phyloP scores from a whole-genome alignment of 2,888 invertebrate genomes.

The Ichneumon xanthorius region DNA sequence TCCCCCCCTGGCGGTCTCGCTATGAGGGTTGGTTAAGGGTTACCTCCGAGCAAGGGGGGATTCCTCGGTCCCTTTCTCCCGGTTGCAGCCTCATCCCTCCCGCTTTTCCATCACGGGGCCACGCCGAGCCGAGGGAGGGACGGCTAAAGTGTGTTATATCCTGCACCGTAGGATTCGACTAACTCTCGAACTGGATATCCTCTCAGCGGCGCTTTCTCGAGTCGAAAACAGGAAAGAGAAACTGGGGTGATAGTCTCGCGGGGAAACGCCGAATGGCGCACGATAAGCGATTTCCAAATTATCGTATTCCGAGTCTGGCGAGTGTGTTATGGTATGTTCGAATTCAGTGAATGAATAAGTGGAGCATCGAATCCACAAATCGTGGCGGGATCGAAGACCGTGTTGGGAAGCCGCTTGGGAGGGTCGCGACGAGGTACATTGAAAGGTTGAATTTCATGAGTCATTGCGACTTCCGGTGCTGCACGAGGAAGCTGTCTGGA shows the following conservation, averaged over 20 bases:
- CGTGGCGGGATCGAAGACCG: not conserved
- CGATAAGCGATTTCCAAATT: slow-evolving; percentile 41
- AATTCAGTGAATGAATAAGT: slow-evolving; percentile 14
- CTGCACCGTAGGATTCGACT: slow-evolving; percentile 27
- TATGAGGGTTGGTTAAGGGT: slow-evolving; percentile 67
- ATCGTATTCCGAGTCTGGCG: slow-evolving; percentile 18
- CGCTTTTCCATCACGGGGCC: slow-evolving; percentile 28
- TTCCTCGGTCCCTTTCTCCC: slow-evolving; percentile 36
- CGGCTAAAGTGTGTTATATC: slow-evolving; percentile 12
- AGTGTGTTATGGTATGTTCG: slow-evolving; percentile 21
- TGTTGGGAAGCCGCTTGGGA: not conserved
- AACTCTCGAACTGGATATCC: slow-evolving; percentile 2
- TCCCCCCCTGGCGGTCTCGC: slow-evolving; percentile 69
- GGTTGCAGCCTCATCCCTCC: slow-evolving; percentile 21
- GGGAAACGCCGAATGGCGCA: slow-evolving; percentile 13
- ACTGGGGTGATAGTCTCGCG: not conserved
- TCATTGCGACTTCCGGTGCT: not conserved
- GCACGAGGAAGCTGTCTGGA: not conserved
- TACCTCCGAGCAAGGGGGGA: slow-evolving; percentile 46
- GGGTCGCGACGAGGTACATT: not conserved
- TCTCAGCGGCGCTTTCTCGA: slow-evolving; percentile 1
- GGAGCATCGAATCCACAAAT: not conserved
- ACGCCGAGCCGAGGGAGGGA: slow-evolving; percentile 13
- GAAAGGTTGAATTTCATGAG: not conserved
- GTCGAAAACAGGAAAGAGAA: slow-evolving; percentile 21